Conservation (phyloP, 1,140 invertebrate species). For the Triops longicaudatus region DNA sequence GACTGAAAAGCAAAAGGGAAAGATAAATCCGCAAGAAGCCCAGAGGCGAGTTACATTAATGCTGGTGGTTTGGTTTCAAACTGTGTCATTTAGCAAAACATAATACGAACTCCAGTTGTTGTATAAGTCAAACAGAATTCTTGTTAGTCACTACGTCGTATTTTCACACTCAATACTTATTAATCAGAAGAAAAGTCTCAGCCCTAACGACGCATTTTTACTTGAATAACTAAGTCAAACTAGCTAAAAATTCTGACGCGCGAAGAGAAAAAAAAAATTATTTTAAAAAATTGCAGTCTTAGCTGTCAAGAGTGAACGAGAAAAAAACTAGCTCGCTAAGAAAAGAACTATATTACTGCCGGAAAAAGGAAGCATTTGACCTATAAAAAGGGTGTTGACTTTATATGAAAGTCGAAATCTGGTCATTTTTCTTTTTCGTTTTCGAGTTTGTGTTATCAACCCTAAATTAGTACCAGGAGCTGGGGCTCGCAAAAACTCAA, state of each 20-base stretch:
- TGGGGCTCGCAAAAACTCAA: not conserved
- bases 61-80: not conserved
- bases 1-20: too few species aligned
- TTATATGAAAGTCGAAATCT: not conserved
- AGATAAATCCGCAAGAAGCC: too few species aligned
- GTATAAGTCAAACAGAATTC: not conserved
- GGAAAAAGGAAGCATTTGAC: not conserved
- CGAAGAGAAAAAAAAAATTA: not conserved
- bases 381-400: not conserved
- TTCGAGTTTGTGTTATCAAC: not conserved
- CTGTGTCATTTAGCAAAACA: not conserved
- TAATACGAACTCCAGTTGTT: not conserved
- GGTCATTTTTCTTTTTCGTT: not conserved
- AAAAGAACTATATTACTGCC: not conserved
- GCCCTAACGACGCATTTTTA: not conserved
- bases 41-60: too few species aligned
- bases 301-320: not conserved
- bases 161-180: not conserved
- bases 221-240: not conserved
- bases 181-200: not conserved
- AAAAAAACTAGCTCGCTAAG: not conserved
- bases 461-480: not conserved
- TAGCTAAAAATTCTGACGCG: not conserved
- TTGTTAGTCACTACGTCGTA: not conserved
- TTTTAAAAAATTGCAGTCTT: not conserved